Evolutionary conservation across 2,113 vertebrate species (phyloP), one percentile per base, ranked within the genome.

Genomic region (Xerus inauris): DNA sequence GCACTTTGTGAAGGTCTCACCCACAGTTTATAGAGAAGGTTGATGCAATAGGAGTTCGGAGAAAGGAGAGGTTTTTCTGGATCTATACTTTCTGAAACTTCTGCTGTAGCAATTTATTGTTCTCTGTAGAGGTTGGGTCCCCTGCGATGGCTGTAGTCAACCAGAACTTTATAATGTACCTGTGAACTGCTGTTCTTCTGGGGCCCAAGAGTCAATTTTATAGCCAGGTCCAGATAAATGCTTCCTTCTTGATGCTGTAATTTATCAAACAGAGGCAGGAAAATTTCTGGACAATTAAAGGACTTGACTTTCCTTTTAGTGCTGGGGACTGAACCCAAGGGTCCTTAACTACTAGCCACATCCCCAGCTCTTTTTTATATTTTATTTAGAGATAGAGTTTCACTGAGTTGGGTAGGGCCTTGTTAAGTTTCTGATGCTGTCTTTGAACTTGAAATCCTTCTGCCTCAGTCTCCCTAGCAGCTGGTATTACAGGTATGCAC

Each of bases 261-360:
- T 89, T 94, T 87, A 65, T 69, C 32, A 88, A 93, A 69, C 59
- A 88, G 51, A 82, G 57, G 54, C 13, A 79, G 24, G 45, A 65
- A n/a, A 30, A 49, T 83, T 40, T 85, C 59, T 83, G 72, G 30
- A 19, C 16, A 28, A 26, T 65, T 69, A 76, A 87, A 73, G 47
- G 32, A 69, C 87, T 72, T 84, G 16, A 16, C 51, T 51, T 51
- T 51, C 17, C 51, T 51, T 51, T 51, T 51, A 1, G 14, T 51
- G 51, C 51, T 17, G 13, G 12, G 13, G 51, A 51, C 17, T 51
- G 51, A 51, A 51, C 51, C 51, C 13, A 51, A 17, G 51, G 51
- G 2, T 14, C 13, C 5, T 51, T 16, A 51, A 16, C 51, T 14
- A 16, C 14, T 4, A 51, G 14, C 51, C 51, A 51, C 51, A 51